A percentile compares a stretch with the other conserved stretches of the same genome.
These are phyloP conservation scores for Andrena haemorrhoa DNA, from an alignment of 2,888 invertebrate species.

Conservation along the genomic window DNA sequence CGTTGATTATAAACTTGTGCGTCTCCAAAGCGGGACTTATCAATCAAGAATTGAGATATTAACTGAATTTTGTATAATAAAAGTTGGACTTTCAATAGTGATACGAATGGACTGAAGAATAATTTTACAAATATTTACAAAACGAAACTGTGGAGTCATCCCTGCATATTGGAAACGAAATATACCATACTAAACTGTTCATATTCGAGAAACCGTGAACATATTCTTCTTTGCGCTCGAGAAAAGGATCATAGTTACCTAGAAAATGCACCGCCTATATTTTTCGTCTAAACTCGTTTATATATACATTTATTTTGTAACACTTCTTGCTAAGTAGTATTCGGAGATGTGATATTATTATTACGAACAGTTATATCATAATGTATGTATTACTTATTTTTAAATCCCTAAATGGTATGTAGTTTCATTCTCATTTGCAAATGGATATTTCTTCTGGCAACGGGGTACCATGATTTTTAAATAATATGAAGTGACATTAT, in stretches of 20 bases:
- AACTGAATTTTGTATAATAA: conserved; percentile 48
- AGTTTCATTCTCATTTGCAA: conserved; percentile 51
- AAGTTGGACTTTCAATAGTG: conserved; percentile 49
- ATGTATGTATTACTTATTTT: conserved; percentile 56
- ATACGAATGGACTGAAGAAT: conserved; percentile 54
- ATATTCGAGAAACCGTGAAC: conserved; percentile 30
- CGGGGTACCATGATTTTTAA: conserved; percentile 54
- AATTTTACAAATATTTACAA: conserved; percentile 61
- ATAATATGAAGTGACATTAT: conserved; percentile 42
- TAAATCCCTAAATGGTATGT: conserved; percentile 34
- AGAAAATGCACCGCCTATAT: conserved; percentile 80
- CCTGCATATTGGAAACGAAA: conserved; percentile 35
- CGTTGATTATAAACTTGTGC: conserved; percentile 25
- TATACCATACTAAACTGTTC: conserved; percentile 30
- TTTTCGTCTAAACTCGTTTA: conserved; percentile 76
- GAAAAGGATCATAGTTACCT: conserved; percentile 58
- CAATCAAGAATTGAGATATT: conserved; percentile 41
- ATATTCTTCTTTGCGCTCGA: conserved; percentile 45
- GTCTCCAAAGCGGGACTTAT: conserved; percentile 48
- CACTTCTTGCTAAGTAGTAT: conserved; percentile 75
- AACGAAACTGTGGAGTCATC: conserved; percentile 53
- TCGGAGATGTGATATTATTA: conserved; percentile 63
- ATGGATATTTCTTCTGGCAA: conserved; percentile 42
- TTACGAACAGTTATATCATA: conserved; percentile 55
- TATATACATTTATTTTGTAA: conserved; percentile 79